Conservation (phyloP, 2,113 vertebrate species). For the Nerophis lumbriciformis region DNA sequence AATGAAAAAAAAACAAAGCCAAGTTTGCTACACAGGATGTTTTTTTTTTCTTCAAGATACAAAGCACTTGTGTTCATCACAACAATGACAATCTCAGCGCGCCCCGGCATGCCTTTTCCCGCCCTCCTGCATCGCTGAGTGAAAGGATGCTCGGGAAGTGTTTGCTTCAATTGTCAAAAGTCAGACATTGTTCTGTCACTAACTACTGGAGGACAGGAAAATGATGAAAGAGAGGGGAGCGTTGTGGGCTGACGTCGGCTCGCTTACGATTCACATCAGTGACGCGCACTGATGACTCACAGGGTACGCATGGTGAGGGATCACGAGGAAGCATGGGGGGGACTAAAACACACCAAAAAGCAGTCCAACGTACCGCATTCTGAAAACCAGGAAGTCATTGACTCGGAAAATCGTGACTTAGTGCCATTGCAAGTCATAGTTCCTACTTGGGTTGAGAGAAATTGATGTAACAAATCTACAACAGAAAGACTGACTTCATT, state of each 20-base stretch:
- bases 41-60: slow-evolving; percentile 53
- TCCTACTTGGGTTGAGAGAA: too few species aligned
- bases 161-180: slow-evolving; percentile 38
- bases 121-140: neutral
- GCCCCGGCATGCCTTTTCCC: slow-evolving; percentile 17
- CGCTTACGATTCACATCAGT: slow-evolving; percentile 43
- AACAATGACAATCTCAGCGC: slow-evolving; percentile 54
- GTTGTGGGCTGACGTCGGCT: slow-evolving; percentile 32
- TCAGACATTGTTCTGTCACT: slow-evolving; percentile 35
- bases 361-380: slow-evolving; percentile 22
- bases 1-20: slow-evolving; percentile 50
- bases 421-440: too few species aligned
- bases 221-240: slow-evolving; percentile 16
- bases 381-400: slow-evolving; percentile 9
- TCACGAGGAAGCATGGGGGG: neutral
- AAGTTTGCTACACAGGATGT: slow-evolving; percentile 63
- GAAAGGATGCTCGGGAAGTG: neutral
- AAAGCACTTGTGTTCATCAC: slow-evolving; percentile 76
- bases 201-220: slow-evolving; percentile 25
- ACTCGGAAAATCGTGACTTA: too few species aligned
- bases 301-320: slow-evolving; percentile 39
- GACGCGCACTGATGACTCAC: slow-evolving; percentile 49
- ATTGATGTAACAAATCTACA: too few species aligned
- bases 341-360: slow-evolving; percentile 26
- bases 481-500: too few species aligned